Base-by-base conservation (phyloP, 2,888 invertebrate genomes). In the Chymomyza caudatula region DNA sequence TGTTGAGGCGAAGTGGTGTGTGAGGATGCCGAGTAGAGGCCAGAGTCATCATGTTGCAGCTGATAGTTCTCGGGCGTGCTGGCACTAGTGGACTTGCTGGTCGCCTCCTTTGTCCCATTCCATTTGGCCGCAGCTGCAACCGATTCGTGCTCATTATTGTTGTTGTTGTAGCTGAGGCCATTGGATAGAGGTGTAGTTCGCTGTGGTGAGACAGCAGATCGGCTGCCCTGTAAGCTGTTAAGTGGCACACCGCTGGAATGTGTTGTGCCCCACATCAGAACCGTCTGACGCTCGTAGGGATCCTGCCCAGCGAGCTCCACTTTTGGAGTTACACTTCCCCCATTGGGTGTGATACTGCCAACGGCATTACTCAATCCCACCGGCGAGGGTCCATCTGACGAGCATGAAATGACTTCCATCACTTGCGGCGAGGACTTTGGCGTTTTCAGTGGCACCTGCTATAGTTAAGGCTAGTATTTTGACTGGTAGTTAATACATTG, bases 241-340 rank as follows among this genome's bases (percentile, higher is more conserved):
- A 88, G 74, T 4, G 88, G 92, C 74, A 92, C 91, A 67, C 69
- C 88, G 49, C 85, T 85, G 47, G 87, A 83, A 91, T 92, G 69
- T 0, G 93, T 92, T 2, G 93, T 92, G 20, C 97, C 97, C 97
- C 97, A 97, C 97, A 97, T 97, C 51, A 97, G 92, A 60, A 97
- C 97, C 11, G 97, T 97, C 90, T 97, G 97, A 52, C 97, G 92
- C 77, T 92, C 92, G 68, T 91, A 90, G 4, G 88, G 90, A 74
- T 90, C 90, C 20, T 88, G 67, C 1, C 85, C 76, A 4, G 88
- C 78, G 13, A 86, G 44, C 73, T 91, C 91, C 13, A 90, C 85
- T 73, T 91, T 91, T 19, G 91, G 90, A 15, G 90, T 89, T 3
- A 88, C 78, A 59, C 65, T 74, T 57, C 76, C 76, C 59, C 78